phyloP scores from a whole-genome alignment of 1,140 invertebrate genomes.

The Zophobas atratus region DNA sequence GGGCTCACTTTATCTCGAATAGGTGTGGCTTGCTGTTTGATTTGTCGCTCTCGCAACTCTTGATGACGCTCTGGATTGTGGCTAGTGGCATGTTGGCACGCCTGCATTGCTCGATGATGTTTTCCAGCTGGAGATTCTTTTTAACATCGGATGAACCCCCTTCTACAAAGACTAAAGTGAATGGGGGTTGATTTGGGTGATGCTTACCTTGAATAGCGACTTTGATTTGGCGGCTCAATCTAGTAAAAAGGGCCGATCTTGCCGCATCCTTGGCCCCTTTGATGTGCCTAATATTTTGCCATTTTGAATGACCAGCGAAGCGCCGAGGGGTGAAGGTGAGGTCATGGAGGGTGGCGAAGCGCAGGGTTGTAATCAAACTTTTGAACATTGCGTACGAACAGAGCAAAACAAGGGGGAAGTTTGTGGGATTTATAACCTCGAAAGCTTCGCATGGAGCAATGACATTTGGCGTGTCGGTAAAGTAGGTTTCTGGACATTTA shows the following conservation, averaged over 20 bases:
- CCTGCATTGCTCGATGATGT: constrained; percentile 73
- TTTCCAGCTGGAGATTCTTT: constrained; percentile 71
- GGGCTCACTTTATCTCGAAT: constrained; percentile 66
- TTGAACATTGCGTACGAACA: no score
- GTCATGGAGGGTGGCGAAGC: no score
- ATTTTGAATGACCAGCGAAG: constrained; percentile 81
- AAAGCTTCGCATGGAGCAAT: no score
- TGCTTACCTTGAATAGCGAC: constrained; percentile 72
- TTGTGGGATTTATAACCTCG: no score
- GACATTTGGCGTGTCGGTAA: no score
- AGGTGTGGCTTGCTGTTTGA: constrained; percentile 63
- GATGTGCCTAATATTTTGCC: constrained; percentile 80
- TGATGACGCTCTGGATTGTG: constrained; percentile 73
- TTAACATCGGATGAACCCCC: constrained; percentile 72
- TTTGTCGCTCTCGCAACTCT: constrained; percentile 68
- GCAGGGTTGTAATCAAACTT: no score
- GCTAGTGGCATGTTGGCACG: constrained; percentile 74
- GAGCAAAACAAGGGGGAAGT: no score
- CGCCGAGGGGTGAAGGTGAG: constrained; percentile 58
- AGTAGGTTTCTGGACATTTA: no score
- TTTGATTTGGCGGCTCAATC: constrained; percentile 71
- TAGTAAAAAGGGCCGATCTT: constrained; percentile 68
- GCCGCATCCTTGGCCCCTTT: constrained; percentile 77
- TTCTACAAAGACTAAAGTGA: constrained; percentile 64
- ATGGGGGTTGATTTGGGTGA: constrained; percentile 8